phyloP scores from a whole-genome alignment of 2,888 invertebrate species.

The Xylophagus ater region DNA sequence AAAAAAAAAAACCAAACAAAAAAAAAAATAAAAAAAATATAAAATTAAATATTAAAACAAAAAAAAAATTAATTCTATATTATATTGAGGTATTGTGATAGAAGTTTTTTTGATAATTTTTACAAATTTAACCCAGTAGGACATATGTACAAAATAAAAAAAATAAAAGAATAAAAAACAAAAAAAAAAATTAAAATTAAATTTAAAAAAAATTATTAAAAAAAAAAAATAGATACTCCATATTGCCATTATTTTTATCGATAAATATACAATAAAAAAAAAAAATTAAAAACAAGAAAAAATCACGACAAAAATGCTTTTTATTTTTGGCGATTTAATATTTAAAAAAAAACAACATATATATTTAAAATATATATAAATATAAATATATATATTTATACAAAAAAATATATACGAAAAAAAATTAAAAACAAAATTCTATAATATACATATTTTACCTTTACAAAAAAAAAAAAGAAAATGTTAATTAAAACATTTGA shows the following conservation, averaged over 20 bases:
- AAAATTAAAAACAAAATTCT: too few relatives aligned
- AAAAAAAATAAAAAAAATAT: conserved; percentile 34
- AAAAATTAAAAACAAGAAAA: conserved; percentile 8
- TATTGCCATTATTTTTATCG: conserved; percentile 22
- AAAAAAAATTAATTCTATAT: too few relatives aligned
- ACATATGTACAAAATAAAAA: conserved; percentile 19
- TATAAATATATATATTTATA: conserved; percentile 16
- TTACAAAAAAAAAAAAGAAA: conserved; percentile 10
- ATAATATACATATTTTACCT: conserved; percentile 15
- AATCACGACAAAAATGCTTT: conserved; percentile 21
- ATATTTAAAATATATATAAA: conserved; percentile 18
- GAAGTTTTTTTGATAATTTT: conserved; percentile 22
- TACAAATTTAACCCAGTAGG: conserved; percentile 21
- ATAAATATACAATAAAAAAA: conserved; percentile 19
- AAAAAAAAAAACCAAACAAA: conserved; percentile 26
- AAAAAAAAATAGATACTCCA: conserved; percentile 21
- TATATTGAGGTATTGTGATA: conserved; percentile 28
- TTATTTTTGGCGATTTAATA: conserved; percentile 20
- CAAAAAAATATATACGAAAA: conserved; percentile 13
- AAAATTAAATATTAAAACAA: conserved; percentile 26
- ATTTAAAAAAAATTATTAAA: conserved; percentile 10
- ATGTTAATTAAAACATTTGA: neutral
- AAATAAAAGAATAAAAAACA: conserved; percentile 20
- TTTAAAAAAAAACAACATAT: conserved; percentile 11
- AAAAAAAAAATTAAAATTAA: too few relatives aligned